Percentiles rank a stretch among this genome's conserved stretches.
phyloP scores from a whole-genome alignment of 2,888 invertebrate species.

The Thecocarcelia acutangulata region DNA sequence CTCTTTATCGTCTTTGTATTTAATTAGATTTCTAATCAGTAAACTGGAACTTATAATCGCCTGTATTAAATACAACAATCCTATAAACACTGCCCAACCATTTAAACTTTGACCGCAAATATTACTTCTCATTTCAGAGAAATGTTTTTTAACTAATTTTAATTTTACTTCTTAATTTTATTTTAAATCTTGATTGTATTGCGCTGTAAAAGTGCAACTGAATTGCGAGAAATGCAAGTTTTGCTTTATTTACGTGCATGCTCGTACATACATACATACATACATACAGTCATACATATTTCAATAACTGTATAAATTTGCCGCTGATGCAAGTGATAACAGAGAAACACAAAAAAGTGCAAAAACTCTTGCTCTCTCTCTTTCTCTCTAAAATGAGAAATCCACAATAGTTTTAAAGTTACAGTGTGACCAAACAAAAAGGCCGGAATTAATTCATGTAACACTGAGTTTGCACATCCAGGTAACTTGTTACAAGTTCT shows the following conservation, averaged over 20 bases:
- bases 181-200: neutral
- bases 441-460: too few species aligned
- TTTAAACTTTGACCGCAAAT: slow-evolving; percentile 32
- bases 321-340: neutral
- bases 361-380: neutral
- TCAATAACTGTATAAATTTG: slow-evolving; percentile 3
- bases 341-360: neutral
- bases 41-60: slow-evolving; percentile 1
- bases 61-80: slow-evolving; percentile 41
- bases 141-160: neutral
- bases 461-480: too few species aligned
- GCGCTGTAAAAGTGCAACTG: slow-evolving; percentile 29
- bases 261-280: too few species aligned
- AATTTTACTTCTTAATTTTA: neutral
- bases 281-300: too few species aligned
- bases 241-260: neutral
- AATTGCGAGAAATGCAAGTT: neutral
- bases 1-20: slow-evolving; percentile 25
- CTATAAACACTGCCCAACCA: slow-evolving; percentile 23
- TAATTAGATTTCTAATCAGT: slow-evolving; percentile 10
- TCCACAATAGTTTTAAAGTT: too few species aligned
- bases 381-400: too few species aligned
- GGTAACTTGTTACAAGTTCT: too few species aligned
- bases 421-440: too few species aligned
- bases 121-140: slow-evolving; percentile 25